Percentiles rank a stretch among this genome's conserved stretches.
These are phyloP conservation scores for Mesitornis unicolor DNA, from an alignment of 2,113 vertebrate genomes.

Conservation along the genomic window DNA sequence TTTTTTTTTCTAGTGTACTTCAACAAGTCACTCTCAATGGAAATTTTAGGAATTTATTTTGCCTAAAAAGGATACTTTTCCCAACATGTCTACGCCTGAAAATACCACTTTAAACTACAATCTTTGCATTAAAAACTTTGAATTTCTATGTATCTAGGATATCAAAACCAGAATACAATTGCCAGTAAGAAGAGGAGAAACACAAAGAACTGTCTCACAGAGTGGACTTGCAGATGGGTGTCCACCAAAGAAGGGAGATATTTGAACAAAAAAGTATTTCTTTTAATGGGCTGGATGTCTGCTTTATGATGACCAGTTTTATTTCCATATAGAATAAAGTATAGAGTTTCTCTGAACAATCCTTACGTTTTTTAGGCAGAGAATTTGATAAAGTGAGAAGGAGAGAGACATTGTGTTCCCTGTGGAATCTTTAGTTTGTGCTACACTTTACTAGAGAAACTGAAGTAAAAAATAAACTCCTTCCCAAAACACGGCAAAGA, in stretches of 20 bases:
- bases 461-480: not conserved
- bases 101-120: not conserved
- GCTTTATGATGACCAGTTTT: not conserved
- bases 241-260: not conserved
- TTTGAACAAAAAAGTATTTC: not conserved
- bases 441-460: not conserved
- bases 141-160: not conserved
- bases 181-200: not conserved
- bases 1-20: not conserved
- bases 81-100: not conserved
- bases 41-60: not conserved
- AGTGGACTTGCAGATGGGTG: not conserved
- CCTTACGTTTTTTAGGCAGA: not conserved
- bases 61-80: not conserved
- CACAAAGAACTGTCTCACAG: not conserved
- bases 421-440: not conserved
- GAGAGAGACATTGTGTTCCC: not conserved
- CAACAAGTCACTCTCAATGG: not conserved
- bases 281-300: not conserved
- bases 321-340: not conserved
- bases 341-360: not conserved
- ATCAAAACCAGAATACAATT: not conserved
- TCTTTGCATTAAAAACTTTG: not conserved
- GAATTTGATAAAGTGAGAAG: not conserved
- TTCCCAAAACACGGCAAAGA: not conserved